Conservation (phyloP, 2,888 invertebrate genomes). For the Lasioglossum calceatum region DNA sequence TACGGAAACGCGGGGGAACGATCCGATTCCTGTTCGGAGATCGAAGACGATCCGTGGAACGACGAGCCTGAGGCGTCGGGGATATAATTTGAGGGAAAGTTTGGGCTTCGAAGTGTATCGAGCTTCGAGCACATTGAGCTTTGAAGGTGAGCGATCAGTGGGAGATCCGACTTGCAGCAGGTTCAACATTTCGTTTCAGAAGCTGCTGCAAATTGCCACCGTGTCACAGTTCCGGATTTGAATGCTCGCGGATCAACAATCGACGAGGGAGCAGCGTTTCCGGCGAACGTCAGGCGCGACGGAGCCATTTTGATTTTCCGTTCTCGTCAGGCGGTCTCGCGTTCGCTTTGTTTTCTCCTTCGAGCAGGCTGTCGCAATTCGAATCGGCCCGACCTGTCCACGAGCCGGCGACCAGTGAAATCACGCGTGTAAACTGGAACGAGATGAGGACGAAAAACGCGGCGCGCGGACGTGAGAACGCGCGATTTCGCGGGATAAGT, state of each 20-base stretch:
- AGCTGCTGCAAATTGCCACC: neutral
- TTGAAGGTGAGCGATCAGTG: neutral
- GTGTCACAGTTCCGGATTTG: neutral
- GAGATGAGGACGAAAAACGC: constrained; percentile 60
- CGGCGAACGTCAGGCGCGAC: neutral
- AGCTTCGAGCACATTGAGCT: neutral
- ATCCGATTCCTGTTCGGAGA: constrained; percentile 34
- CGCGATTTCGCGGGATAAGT: constrained; percentile 51
- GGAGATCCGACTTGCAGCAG: neutral
- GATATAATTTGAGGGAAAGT: neutral
- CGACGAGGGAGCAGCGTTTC: constrained; percentile 9
- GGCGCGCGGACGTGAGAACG: constrained; percentile 45
- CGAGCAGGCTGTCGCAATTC: constrained; percentile 61
- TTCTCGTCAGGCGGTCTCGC: neutral
- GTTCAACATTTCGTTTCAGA: no score
- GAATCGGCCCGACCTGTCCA: constrained; percentile 42
- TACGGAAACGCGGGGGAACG: neutral
- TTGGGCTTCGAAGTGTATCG: neutral
- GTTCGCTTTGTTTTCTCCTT: constrained; percentile 3
- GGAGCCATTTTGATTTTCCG: constrained; percentile 1
- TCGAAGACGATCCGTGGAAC: constrained; percentile 50
- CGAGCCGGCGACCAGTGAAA: constrained; percentile 58
- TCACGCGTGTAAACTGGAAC: constrained; percentile 66
- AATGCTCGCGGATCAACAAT: neutral
- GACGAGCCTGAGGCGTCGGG: neutral